Percentiles rank a stretch among this genome's conserved stretches.
Conservation (phyloP, 1,140 invertebrate species). For the Zaprionus davidi region DNA sequence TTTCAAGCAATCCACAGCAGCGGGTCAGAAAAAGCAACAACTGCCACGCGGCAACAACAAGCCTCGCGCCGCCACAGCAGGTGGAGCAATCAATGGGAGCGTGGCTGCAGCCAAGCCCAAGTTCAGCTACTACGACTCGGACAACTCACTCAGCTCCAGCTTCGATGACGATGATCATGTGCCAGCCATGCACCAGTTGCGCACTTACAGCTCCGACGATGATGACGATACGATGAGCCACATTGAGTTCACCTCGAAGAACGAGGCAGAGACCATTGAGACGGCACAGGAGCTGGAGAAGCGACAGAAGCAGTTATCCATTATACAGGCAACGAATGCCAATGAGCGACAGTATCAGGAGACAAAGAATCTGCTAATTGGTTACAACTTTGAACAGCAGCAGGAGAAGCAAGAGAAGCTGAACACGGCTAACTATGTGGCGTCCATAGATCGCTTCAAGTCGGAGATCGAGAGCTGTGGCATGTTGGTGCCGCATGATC, state of each 20-base stretch:
- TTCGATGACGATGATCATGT: slow-evolving; percentile 63
- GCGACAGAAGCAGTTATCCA: slow-evolving; percentile 80
- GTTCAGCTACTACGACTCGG: slow-evolving; percentile 72
- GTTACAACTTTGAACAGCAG: slow-evolving; percentile 68
- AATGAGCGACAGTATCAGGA: slow-evolving; percentile 80
- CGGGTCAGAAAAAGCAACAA: not conserved
- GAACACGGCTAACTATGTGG: slow-evolving; percentile 55
- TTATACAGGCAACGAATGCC: slow-evolving; percentile 83
- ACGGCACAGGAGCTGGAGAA: slow-evolving; percentile 80
- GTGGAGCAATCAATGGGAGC: not conserved
- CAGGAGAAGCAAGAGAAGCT: slow-evolving; percentile 7
- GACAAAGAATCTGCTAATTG: slow-evolving; percentile 77
- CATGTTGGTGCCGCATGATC: slow-evolving; percentile 67
- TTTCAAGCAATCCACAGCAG: slow-evolving; percentile 23
- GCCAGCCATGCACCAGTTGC: slow-evolving; percentile 23
- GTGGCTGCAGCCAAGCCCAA: slow-evolving; percentile 33
- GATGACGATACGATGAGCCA: slow-evolving; percentile 75
- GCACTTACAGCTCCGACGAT: slow-evolving; percentile 56
- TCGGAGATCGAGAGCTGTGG: slow-evolving; percentile 71
- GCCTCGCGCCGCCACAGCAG: not conserved
- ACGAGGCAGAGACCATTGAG: slow-evolving; percentile 94
- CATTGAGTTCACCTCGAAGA: slow-evolving; percentile 92
- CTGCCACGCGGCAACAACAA: slow-evolving; percentile 26
- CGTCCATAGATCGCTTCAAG: slow-evolving; percentile 74
- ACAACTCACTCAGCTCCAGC: slow-evolving; percentile 74